Base-by-base conservation (phyloP, 2,888 invertebrate species). In the Meiosimyza platycephala region DNA sequence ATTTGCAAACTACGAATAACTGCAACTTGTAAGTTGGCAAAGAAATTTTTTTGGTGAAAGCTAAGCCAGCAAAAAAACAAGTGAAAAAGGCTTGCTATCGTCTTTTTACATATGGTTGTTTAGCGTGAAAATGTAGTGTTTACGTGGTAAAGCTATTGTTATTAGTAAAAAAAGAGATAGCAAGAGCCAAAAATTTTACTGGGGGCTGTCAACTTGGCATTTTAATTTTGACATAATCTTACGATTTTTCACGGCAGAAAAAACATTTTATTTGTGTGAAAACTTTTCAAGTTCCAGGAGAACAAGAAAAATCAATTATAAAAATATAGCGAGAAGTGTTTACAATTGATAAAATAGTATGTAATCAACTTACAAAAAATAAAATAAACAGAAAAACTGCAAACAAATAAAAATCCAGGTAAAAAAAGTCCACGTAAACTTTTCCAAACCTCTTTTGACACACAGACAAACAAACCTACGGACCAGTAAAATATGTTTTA, bases 351-450 rank as follows among this genome's bases (percentile, higher is more conserved):
- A 11, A 18, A 22, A 62, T n/a, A 63, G 9, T 15, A 63, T 63
- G 63, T 28, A 15, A 48, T 11, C n/a, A 40, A 18, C 15, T 18
- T 47, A 48, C 18, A 63, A 63, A 11, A 48, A 63, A 28, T 16
- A 63, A 16, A 48, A 18, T 12, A 40, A 48, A 47, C 12, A 28
- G 40, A 40, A 40, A 40, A 6, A 47, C 2, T 18, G 18, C 40
- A 59, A 33, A 50, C n/a, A 16, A 57, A 48, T 15, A 65, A 69
- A 48, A 47, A 57, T 59, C 48, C 68, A 69, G 48, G 68, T 69
- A 59, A 50, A 77, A 74, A 79, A 78, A 76, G 72, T 84, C 83
- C 83, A 83, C 83, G 83, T 83, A 83, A 85, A 83, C 83, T 81
- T 84, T 84, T 81, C 79, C 78, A 68, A 77, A 78, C 74, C 68